Conservation (phyloP, 1,140 invertebrate species). For the Thereuonema tuberculata region DNA sequence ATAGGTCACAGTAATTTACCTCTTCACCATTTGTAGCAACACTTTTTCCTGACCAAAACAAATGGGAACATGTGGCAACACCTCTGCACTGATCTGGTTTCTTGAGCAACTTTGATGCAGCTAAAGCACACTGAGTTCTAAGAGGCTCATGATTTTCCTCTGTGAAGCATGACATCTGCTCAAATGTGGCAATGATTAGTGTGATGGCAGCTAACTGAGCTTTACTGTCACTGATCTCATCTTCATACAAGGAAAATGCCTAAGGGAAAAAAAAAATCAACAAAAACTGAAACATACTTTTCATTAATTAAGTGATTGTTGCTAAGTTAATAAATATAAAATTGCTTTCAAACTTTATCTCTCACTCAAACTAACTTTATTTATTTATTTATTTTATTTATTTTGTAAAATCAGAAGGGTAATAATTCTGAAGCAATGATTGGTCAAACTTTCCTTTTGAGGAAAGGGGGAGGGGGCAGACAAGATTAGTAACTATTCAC, state of each 20-base stretch:
- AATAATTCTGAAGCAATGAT: too few relatives aligned
- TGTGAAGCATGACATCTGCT: conserved; percentile 83
- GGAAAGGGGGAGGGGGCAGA: too few relatives aligned
- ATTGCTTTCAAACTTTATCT: too few relatives aligned
- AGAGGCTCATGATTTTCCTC: conserved; percentile 97
- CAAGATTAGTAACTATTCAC: too few relatives aligned
- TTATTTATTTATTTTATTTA: too few relatives aligned
- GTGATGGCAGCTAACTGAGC: conserved; percentile 91
- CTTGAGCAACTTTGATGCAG: conserved; percentile 88
- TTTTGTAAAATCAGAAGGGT: too few relatives aligned
- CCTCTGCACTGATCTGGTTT: conserved; percentile 95
- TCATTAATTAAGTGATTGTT: not conserved
- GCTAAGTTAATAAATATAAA: too few relatives aligned
- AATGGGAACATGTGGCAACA: conserved; percentile 76
- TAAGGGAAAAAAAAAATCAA: conserved; percentile 26
- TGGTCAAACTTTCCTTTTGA: too few relatives aligned
- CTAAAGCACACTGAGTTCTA: conserved; percentile 81
- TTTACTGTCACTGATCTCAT: conserved; percentile 96
- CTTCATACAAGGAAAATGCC: conserved; percentile 95
- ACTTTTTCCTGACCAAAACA: conserved; percentile 90
- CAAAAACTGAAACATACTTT: not conserved
- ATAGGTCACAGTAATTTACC: too few relatives aligned
- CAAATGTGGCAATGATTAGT: conserved; percentile 86
- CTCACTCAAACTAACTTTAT: too few relatives aligned
- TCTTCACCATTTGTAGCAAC: conserved; percentile 49